Conservation (phyloP, 1,140 invertebrate genomes). For the Halictus rubicundus region DNA sequence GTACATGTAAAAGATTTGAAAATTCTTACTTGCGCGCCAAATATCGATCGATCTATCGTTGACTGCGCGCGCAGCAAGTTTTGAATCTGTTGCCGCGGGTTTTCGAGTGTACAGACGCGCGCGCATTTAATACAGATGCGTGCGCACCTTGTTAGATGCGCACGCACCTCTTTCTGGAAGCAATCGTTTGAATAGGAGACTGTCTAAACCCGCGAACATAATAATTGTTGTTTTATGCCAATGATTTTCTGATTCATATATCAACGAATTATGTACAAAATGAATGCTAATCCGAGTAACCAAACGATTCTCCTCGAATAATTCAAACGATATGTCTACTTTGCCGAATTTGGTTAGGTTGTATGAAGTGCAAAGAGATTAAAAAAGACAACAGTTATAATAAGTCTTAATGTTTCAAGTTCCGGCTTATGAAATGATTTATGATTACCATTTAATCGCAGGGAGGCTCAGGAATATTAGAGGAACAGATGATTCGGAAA, state of each 20-base stretch:
- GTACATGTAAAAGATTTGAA: not conserved
- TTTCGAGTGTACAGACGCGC: not conserved
- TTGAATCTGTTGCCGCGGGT: not conserved
- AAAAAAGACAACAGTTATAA: too few relatives aligned
- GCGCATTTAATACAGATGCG: not conserved
- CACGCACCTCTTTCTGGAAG: not conserved
- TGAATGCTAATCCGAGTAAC: not conserved
- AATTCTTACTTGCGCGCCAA: not conserved
- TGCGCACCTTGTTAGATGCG: not conserved
- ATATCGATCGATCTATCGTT: not conserved
- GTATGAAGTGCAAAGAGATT: too few relatives aligned
- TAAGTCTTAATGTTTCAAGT: too few relatives aligned
- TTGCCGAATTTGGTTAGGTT: too few relatives aligned
- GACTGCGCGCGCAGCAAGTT: not conserved
- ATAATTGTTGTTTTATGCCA: not conserved
- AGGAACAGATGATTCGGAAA: constrained; percentile 9
- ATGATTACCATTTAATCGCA: not conserved
- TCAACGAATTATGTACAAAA: not conserved
- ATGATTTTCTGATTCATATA: not conserved
- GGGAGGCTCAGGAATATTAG: constrained; percentile 45
- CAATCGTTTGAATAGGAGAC: not conserved
- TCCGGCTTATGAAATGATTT: not conserved
- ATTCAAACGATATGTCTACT: too few relatives aligned
- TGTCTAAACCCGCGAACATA: not conserved
- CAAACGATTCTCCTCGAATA: too few relatives aligned